These are phyloP conservation scores for Conus canariensis DNA, from an alignment of 2,888 invertebrate species.

Conservation along the genomic window DNA sequence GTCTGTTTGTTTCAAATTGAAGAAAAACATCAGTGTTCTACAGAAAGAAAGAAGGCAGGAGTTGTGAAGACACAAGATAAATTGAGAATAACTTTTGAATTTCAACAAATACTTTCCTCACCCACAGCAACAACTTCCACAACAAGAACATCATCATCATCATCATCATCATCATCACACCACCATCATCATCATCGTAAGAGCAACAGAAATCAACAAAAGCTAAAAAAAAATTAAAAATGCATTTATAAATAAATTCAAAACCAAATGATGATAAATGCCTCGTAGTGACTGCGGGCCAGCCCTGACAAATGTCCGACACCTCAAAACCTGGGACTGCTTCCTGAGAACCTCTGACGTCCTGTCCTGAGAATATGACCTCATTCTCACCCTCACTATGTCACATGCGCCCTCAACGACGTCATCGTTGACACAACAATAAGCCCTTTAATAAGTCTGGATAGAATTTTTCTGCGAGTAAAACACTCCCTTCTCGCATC, in stretches of 20 bases:
- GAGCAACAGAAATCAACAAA: no score
- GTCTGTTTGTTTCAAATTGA: background rate
- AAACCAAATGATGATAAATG: slow-evolving; percentile 4
- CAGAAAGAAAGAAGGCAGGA: no score
- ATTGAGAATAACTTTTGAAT: no score
- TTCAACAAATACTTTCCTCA: no score
- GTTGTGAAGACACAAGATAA: no score
- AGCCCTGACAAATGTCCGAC: background rate
- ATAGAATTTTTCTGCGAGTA: no score
- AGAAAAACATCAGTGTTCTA: background rate
- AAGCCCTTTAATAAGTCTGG: no score
- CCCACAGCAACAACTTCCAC: no score
- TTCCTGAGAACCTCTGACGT: slow-evolving; percentile 31
- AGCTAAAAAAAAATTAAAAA: no score
- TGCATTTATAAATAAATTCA: background rate
- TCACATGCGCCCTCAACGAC: background rate
- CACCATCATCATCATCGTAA: background rate
- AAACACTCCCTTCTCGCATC: no score
- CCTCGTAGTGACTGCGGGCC: slow-evolving; percentile 11
- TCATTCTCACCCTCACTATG: background rate
- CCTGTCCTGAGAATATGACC: slow-evolving; percentile 30
- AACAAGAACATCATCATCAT: no score
- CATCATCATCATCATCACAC: no score
- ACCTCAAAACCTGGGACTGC: slow-evolving; percentile 28
- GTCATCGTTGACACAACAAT: background rate